Percentiles rank a stretch among this genome's conserved stretches.
These are phyloP conservation scores for Xiphydria camelus DNA, from an alignment of 2,888 invertebrate species.

Conservation along the genomic window DNA sequence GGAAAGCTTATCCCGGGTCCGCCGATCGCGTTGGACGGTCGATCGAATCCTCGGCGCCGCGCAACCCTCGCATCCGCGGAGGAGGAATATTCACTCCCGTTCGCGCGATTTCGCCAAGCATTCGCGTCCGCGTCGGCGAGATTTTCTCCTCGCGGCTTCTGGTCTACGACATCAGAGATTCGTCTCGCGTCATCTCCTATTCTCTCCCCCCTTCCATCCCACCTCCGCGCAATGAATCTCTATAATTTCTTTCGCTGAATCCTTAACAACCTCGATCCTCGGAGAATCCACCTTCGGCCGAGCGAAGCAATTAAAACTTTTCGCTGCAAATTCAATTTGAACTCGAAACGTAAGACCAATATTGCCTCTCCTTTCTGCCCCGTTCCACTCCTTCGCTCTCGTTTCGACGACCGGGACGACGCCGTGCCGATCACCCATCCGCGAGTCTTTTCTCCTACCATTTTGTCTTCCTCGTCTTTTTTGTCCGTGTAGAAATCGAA, in stretches of 20 bases:
- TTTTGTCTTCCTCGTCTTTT: no score
- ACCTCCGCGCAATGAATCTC: neutral
- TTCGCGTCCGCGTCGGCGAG: neutral
- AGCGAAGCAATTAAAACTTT: neutral
- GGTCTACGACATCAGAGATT: no score
- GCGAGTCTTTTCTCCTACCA: no score
- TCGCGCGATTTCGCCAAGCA: neutral
- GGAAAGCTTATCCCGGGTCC: neutral
- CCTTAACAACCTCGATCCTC: neutral
- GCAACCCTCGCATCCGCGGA: no score
- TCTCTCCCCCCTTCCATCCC: neutral
- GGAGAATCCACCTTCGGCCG: neutral
- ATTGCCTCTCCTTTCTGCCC: no score
- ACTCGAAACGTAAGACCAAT: neutral
- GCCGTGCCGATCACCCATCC: no score
- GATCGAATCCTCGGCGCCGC: no score
- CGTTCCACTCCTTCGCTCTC: no score
- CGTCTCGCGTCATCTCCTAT: neutral
- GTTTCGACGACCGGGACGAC: neutral
- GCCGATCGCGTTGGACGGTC: no score
- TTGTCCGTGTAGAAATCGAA: no score
- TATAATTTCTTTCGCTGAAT: neutral
- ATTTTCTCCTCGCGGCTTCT: no score
- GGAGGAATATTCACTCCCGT: no score
- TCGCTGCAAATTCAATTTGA: neutral